These are phyloP conservation scores for Lacerta bilineata DNA, from an alignment of 2,797 vertebrate genomes.

Conservation along the genomic window DNA sequence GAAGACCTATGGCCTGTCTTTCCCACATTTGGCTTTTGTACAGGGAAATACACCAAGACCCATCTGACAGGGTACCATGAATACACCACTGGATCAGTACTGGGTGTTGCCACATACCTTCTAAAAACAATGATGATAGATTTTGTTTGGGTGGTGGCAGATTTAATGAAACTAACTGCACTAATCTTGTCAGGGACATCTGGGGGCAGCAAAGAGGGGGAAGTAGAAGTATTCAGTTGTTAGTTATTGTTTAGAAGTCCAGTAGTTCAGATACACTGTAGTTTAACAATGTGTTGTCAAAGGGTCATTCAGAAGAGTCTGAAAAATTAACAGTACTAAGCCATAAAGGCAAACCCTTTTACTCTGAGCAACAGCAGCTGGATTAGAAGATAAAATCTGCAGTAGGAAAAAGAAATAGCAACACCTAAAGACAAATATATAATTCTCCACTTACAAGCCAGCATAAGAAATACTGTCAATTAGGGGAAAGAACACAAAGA, in stretches of 20 bases:
- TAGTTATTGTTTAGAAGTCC: too few relatives aligned
- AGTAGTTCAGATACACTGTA: not conserved
- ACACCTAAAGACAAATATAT: constrained; percentile 9
- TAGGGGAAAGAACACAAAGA: not conserved
- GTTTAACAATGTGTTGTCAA: not conserved
- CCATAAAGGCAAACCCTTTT: not conserved
- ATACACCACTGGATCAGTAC: too few relatives aligned
- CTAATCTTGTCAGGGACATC: not conserved
- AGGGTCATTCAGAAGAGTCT: constrained; percentile 11
- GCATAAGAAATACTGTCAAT: not conserved
- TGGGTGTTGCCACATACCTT: not conserved
- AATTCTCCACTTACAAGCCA: not conserved
- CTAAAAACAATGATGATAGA: not conserved
- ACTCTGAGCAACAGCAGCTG: accelerated
- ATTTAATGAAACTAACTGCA: not conserved
- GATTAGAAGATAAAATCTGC: not conserved
- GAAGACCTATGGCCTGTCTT: too few relatives aligned
- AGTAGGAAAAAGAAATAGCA: not conserved
- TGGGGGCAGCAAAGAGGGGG: not conserved
- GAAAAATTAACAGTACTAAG: not conserved
- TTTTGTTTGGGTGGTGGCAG: not conserved
- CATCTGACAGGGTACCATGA: too few relatives aligned
- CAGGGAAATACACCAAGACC: too few relatives aligned
- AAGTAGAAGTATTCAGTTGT: not conserved
- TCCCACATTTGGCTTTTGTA: too few relatives aligned